Percentiles rank a stretch among this genome's conserved stretches.
Conservation (phyloP, 2,888 invertebrate species). For the Hirtodrosophila confusa region DNA sequence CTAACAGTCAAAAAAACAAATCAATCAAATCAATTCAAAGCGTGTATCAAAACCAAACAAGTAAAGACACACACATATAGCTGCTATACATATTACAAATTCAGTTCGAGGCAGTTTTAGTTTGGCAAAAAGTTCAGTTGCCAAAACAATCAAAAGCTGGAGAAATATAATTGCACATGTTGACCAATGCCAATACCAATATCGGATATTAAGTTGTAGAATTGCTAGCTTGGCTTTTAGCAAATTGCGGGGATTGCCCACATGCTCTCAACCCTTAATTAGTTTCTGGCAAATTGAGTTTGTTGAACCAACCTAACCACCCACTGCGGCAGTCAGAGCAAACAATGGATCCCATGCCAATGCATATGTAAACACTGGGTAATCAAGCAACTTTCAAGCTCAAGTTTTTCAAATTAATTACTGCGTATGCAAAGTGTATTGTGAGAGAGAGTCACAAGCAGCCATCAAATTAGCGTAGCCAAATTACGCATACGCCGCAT, state of each 20-base stretch:
- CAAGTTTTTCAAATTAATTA: conserved; percentile 11
- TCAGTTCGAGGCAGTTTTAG: conserved; percentile 29
- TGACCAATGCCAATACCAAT: conserved; percentile 19
- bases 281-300: conserved; percentile 60
- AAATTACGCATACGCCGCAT: conserved; percentile 47
- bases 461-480: conserved; percentile 25
- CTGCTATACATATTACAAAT: not conserved
- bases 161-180: conserved; percentile 38
- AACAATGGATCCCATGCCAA: conserved; percentile 29
- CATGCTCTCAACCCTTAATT: conserved; percentile 52
- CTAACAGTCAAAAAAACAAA: conserved; percentile 32
- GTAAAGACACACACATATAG: conserved; percentile 17
- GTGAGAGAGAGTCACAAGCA: conserved; percentile 4
- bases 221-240: conserved; percentile 40
- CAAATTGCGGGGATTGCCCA: conserved; percentile 34
- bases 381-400: conserved; percentile 14
- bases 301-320: conserved; percentile 10
- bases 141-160: conserved; percentile 34
- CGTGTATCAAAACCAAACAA: conserved; percentile 51
- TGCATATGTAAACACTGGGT: conserved; percentile 43
- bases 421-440: not conserved
- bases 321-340: conserved; percentile 1
- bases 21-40: conserved; percentile 66
- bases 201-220: conserved; percentile 23
- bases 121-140: conserved; percentile 40